phyloP scores from a whole-genome alignment of 2,888 invertebrate species.

The Chesias legatella region DNA sequence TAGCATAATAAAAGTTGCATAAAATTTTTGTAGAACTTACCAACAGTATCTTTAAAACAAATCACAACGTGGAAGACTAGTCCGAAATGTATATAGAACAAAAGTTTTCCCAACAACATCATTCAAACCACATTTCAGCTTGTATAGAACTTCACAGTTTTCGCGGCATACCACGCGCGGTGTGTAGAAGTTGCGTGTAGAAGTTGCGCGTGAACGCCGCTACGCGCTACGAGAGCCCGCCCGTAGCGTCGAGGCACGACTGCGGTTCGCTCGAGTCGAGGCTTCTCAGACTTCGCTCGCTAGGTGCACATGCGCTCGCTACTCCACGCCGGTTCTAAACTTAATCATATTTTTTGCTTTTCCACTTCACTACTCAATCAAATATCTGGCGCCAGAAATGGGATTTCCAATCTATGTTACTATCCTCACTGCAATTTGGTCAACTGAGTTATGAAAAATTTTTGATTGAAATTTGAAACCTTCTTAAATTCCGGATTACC shows the following conservation, averaged over 20 bases:
- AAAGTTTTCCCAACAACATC: constrained; percentile 75
- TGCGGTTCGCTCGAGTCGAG: constrained; percentile 38
- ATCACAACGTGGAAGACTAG: constrained; percentile 78
- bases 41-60: constrained; percentile 74
- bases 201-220: constrained; percentile 55
- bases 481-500: too few relatives aligned
- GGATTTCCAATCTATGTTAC: constrained; percentile 31
- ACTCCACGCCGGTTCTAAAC: constrained; percentile 41
- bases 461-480: too few relatives aligned
- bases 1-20: neutral
- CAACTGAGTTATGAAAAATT: constrained; percentile 1
- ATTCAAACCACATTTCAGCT: constrained; percentile 70
- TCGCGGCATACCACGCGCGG: constrained; percentile 44
- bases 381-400: constrained; percentile 28
- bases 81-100: constrained; percentile 76
- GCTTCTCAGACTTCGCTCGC: constrained; percentile 35
- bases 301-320: constrained; percentile 64
- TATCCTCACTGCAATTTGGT: constrained; percentile 1
- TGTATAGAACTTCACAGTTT: constrained; percentile 50
- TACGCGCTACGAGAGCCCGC: constrained; percentile 35
- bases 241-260: constrained; percentile 46
- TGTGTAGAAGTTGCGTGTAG: constrained; percentile 33
- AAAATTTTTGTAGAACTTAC: constrained; percentile 45
- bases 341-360: constrained; percentile 42
- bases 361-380: constrained; percentile 41